Evolutionary conservation across 2,113 vertebrate species (phyloP).

Genomic region (Notechis scutatus): DNA sequence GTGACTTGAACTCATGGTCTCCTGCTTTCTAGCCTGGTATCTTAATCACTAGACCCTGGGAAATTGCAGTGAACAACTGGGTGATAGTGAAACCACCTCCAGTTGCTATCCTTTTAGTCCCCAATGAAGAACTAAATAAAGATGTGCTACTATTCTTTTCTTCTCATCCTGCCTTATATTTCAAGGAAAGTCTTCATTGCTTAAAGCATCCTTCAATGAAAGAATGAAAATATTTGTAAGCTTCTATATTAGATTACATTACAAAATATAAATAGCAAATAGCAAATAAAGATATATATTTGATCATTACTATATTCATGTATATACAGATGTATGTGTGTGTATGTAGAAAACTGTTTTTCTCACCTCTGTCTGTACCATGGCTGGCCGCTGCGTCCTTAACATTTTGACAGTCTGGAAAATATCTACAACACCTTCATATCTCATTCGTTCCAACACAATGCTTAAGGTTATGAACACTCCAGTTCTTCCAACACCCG

Average conservation of each 20-base stretch:
- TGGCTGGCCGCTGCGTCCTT: constrained; percentile 95
- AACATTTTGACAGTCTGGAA: constrained; percentile 99
- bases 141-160: neutral
- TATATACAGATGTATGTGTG: neutral
- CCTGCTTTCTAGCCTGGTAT: neutral
- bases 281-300: neutral
- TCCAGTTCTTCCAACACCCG: constrained; percentile 95
- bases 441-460: constrained; percentile 98
- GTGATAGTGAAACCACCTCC: neutral
- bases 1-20: neutral
- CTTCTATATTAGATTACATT: neutral
- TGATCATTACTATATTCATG: neutral
- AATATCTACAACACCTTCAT: constrained; percentile 99
- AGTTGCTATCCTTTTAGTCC: neutral
- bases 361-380: constrained; percentile 98
- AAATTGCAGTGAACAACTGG: neutral
- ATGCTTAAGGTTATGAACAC: constrained; percentile 99
- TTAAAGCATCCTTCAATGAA: neutral
- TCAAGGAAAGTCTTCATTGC: neutral
- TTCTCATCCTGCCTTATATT: neutral
- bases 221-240: neutral
- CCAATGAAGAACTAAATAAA: neutral
- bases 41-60: neutral
- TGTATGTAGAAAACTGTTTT: neutral
- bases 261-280: neutral